A percentile compares a stretch with the other conserved stretches of the same genome.
phyloP scores from a whole-genome alignment of 2,113 vertebrate genomes.

The Campylomormyrus numenius region DNA sequence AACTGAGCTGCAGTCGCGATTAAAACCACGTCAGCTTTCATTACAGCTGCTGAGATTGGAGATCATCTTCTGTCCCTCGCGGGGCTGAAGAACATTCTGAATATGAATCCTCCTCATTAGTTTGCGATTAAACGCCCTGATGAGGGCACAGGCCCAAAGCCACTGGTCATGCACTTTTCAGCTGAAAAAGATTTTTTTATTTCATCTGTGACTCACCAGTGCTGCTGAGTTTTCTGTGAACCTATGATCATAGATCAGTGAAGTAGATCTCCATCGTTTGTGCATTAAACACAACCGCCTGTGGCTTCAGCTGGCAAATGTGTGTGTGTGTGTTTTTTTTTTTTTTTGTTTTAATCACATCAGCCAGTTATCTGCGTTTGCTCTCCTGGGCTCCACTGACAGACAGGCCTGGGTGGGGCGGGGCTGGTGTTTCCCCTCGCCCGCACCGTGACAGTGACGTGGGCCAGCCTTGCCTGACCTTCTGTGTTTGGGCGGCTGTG shows the following conservation, averaged over 20 bases:
- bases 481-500: not conserved
- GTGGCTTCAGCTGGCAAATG: not conserved
- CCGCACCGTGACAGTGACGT: not conserved
- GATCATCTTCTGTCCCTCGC: not conserved
- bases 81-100: not conserved
- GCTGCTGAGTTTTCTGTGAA: not conserved
- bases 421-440: not conserved
- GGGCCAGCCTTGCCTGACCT: not conserved
- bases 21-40: not conserved
- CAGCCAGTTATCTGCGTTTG: slow-evolving; percentile 4
- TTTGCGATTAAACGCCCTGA: not conserved
- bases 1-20: not conserved
- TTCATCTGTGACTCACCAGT: not conserved
- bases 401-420: not conserved
- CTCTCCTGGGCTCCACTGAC: not conserved
- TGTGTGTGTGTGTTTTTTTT: not conserved
- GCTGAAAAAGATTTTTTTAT: not conserved
- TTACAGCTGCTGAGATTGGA: not conserved
- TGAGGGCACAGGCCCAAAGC: not conserved
- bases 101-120: not conserved
- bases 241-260: not conserved
- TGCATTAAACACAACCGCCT: not conserved
- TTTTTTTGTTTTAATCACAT: not conserved
- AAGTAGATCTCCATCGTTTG: not conserved
- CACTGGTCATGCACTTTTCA: not conserved